Evolutionary conservation across 2,113 vertebrate genomes (phyloP).

Genomic region (Xiphophorus hellerii): DNA sequence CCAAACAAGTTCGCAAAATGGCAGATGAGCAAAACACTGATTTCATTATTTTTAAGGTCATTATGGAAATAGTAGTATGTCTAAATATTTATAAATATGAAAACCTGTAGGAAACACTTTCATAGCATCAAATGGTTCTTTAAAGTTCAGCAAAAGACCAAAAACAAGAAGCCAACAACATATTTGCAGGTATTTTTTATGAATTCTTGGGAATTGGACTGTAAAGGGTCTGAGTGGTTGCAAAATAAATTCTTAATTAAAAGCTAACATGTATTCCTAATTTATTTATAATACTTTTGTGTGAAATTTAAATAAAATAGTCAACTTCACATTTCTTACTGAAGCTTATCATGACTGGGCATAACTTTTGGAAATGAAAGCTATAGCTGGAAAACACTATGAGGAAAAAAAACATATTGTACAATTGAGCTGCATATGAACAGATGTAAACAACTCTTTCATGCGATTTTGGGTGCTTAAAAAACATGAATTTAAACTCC

Average conservation of each 20-base stretch:
- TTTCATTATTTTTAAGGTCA: constrained; percentile 50
- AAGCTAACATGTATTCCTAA: not conserved
- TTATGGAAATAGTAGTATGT: constrained; percentile 33
- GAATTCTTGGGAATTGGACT: not conserved
- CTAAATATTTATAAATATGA: constrained; percentile 30
- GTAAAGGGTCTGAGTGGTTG: not conserved
- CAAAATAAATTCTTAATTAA: not conserved
- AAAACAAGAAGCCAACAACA: constrained; percentile 6
- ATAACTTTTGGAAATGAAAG: no score
- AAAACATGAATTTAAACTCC: no score
- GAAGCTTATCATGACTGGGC: no score
- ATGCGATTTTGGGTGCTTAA: no score
- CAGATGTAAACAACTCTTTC: no score
- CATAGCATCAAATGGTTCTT: constrained; percentile 8
- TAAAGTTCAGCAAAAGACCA: constrained; percentile 2
- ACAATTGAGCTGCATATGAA: no score
- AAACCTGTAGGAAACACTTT: constrained; percentile 23
- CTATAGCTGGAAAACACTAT: no score
- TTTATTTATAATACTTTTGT: not conserved
- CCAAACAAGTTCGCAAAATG: constrained; percentile 43
- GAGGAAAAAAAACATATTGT: no score
- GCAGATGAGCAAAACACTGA: constrained; percentile 24
- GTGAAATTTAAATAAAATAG: no score
- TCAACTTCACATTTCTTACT: no score
- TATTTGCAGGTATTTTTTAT: no score